A percentile compares a stretch with the other conserved stretches of the same genome.
phyloP scores from a whole-genome alignment of 2,888 invertebrate genomes.

The Hoplodrina ambigua region DNA sequence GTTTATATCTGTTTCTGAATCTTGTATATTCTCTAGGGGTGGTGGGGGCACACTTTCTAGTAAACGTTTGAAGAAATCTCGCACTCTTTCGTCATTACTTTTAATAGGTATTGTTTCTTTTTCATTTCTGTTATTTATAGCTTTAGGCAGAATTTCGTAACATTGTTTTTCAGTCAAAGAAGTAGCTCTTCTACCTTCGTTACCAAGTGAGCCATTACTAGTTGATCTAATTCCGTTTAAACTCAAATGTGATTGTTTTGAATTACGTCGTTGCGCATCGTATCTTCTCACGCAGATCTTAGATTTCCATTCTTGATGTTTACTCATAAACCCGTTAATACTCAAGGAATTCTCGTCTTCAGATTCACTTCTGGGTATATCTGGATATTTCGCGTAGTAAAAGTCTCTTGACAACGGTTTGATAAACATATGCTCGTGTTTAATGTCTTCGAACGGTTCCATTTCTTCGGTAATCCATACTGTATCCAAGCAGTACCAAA shows the following conservation, averaged over 20 bases:
- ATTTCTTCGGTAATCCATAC: constrained; percentile 84
- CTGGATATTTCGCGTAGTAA: constrained; percentile 84
- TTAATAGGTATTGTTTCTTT: constrained; percentile 36
- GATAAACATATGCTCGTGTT: constrained; percentile 77
- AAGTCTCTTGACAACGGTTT: constrained; percentile 84
- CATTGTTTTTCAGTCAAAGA: constrained; percentile 65
- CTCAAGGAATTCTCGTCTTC: constrained; percentile 84
- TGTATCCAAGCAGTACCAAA: constrained; percentile 83
- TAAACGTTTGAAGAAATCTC: constrained; percentile 78
- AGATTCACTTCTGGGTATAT: constrained; percentile 86
- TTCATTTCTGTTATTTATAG: constrained; percentile 12
- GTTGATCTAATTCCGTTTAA: constrained; percentile 65
- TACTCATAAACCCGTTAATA: constrained; percentile 79
- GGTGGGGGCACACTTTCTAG: constrained; percentile 82
- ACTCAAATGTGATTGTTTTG: constrained; percentile 66
- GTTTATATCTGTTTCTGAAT: constrained; percentile 45
- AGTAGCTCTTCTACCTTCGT: constrained; percentile 67
- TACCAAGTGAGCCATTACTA: constrained; percentile 68
- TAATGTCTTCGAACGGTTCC: constrained; percentile 86
- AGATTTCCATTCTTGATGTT: constrained; percentile 83
- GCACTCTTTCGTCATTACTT: constrained; percentile 74
- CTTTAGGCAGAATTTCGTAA: constrained; percentile 5
- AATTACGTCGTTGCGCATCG: constrained; percentile 73
- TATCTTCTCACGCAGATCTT: constrained; percentile 78
- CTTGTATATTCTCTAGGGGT: constrained; percentile 72